Evolutionary conservation across 2,888 invertebrate species (phyloP).

Genomic region (Limnephilus marmoratus): DNA sequence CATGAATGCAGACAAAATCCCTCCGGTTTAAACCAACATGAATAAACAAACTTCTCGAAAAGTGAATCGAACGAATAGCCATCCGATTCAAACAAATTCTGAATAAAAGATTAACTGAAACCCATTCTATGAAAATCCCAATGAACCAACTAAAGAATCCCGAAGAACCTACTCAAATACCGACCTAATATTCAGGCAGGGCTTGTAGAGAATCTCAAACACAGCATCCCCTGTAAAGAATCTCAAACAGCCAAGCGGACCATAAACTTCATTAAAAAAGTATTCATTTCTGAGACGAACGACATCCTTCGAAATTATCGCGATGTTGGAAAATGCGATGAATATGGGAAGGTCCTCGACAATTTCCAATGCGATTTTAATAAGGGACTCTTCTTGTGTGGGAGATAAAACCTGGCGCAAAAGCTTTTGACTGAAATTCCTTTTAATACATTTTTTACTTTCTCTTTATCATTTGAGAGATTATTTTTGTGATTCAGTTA

Average conservation of each 20-base stretch:
- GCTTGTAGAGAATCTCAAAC: neutral
- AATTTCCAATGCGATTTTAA: neutral
- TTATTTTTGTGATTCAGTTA: neutral
- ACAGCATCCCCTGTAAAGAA: neutral
- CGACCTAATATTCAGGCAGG: conserved; percentile 11
- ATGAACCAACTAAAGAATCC: neutral
- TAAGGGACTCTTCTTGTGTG: neutral
- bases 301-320: neutral
- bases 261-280: conserved; percentile 31
- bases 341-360: neutral
- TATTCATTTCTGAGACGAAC: neutral
- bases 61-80: conserved; percentile 2
- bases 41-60: neutral
- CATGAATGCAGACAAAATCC: neutral
- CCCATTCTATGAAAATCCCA: conserved; percentile 20
- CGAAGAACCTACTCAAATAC: neutral
- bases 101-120: conserved; percentile 22
- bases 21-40: neutral
- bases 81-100: conserved; percentile 13
- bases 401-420: neutral
- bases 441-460: neutral
- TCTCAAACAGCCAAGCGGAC: conserved; percentile 10
- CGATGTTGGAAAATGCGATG: neutral
- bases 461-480: neutral
- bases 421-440: neutral